These are phyloP conservation scores for Potorous gilbertii DNA, from an alignment of 2,797 vertebrate genomes.

Conservation along the genomic window DNA sequence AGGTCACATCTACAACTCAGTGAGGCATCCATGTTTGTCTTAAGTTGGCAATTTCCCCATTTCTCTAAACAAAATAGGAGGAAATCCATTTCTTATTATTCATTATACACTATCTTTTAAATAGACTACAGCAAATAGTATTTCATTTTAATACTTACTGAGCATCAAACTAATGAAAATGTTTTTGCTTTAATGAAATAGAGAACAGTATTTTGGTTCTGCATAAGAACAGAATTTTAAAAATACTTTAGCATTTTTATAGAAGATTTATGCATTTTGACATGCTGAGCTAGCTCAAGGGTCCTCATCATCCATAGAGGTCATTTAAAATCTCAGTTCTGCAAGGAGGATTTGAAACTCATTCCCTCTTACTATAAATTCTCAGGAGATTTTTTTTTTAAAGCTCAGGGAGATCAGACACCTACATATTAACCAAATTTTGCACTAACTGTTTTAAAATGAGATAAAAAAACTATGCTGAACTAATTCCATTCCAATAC, in stretches of 20 bases:
- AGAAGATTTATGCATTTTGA: constrained; percentile 32
- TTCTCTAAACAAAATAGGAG: background rate
- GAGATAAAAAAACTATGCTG: background rate
- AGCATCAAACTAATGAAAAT: background rate
- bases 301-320: constrained; percentile 18
- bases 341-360: constrained; percentile 58
- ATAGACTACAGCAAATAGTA: background rate
- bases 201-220: background rate
- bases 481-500: constrained; percentile 18
- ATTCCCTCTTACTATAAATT: constrained; percentile 47
- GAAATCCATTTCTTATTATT: background rate
- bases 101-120: background rate
- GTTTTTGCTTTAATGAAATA: constrained; percentile 22
- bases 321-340: constrained; percentile 50
- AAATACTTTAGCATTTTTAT: background rate
- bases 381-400: constrained; percentile 41
- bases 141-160: background rate
- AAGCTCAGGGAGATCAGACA: constrained; percentile 23
- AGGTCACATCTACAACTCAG: background rate
- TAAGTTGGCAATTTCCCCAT: background rate
- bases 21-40: background rate
- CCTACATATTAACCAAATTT: constrained; percentile 44
- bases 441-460: constrained; percentile 49
- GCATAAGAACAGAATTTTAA: constrained; percentile 1
- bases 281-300: constrained; percentile 9